Base-by-base conservation (phyloP, 2,113 vertebrate genomes). In the Pseudolaguvia tuberculata region DNA sequence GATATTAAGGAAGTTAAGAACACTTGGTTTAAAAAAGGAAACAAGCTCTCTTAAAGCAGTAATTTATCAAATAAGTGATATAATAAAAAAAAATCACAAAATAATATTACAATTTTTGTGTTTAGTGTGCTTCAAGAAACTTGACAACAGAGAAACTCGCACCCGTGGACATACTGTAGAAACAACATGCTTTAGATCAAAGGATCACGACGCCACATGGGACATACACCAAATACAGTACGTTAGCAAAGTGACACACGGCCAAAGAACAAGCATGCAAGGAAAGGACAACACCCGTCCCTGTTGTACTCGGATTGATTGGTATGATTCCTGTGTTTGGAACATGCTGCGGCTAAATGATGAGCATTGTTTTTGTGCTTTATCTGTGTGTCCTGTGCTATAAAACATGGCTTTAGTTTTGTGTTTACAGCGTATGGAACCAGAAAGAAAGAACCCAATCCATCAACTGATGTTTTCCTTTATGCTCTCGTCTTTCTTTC, bases 21-120 rank as follows among this genome's bases (percentile, higher is more conserved):
- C 73, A 82, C 78, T 79, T 78, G 72, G 81, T 50, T 75, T 77
- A 75, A 31, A 75, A 70, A 55, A 42, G 39, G 9, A 74, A 78
- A 75, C 39, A 39, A 75, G 21, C 10, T 58, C 15, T 23, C 70
- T 78, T 73, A 70, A 73, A 75, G 59, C 76, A 67, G 58, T 78
- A 47, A 76, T 72, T 78, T 79, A 73, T 82, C 78, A 82, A 82
- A 78, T 80, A 66, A n/a, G 71, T 63, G 62, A 77, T 72, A 75
- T 59, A 75, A 59, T 57, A 29, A 76, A 72, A 58, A 50, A 65
- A 77, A 74, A 20, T 35, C 78, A 69, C 78, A 75, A 62, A 58
- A 52, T 13, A 21, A 47, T 56, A 55, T 3, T 25, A 58, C 15
- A 23, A 55, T 53, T 71, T 81, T 66, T 78, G 39, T 68, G 18